Evolutionary conservation across 2,113 vertebrate genomes (phyloP).

Genomic region (Periophthalmus modestus): DNA sequence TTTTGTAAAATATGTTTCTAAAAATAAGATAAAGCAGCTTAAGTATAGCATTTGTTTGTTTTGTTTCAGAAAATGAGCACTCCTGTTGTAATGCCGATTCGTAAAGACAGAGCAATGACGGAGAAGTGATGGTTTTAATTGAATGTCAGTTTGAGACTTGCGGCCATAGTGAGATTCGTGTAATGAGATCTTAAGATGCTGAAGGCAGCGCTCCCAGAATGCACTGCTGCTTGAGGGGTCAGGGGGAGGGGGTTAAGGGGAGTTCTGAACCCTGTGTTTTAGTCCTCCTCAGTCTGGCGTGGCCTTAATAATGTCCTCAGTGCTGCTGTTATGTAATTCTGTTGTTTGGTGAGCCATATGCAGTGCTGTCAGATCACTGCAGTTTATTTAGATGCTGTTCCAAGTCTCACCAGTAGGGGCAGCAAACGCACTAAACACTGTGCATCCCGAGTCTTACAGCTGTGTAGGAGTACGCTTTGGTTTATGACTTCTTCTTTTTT

Average conservation of each 20-base stretch:
- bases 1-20: no score
- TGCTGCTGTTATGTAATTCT: constrained; percentile 57
- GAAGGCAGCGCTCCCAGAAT: constrained; percentile 55
- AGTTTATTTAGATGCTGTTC: background rate
- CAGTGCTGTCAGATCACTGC: constrained; percentile 40
- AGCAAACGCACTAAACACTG: background rate
- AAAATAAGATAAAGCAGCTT: no score
- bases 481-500: no score
- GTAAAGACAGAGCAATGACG: constrained; percentile 40
- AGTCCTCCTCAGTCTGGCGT: constrained; percentile 40
- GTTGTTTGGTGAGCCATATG: constrained; percentile 16
- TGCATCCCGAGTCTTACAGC: no score
- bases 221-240: constrained; percentile 23
- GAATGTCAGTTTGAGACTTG: constrained; percentile 64
- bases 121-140: constrained; percentile 62
- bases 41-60: background rate
- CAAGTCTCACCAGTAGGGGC: background rate
- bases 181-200: constrained; percentile 59
- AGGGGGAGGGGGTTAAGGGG: constrained; percentile 7
- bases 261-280: background rate
- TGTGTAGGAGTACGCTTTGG: no score
- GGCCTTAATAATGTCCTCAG: constrained; percentile 61
- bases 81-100: constrained; percentile 30
- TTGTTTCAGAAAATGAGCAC: background rate
- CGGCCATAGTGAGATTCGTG: constrained; percentile 46